Evolutionary conservation across 2,113 vertebrate species (phyloP).

Genomic region (Mesembrinibis cayennensis): DNA sequence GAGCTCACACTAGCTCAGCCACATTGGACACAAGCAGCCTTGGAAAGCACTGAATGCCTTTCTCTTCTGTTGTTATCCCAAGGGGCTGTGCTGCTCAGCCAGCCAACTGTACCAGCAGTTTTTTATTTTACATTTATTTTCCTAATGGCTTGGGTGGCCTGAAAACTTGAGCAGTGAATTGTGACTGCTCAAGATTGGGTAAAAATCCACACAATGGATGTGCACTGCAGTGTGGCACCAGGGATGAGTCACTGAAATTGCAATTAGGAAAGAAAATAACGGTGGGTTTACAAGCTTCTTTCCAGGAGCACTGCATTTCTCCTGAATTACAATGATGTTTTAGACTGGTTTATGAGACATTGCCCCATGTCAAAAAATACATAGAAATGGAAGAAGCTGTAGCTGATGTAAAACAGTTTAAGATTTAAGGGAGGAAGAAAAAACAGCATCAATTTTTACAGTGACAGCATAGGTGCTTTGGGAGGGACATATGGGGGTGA

Average conservation of each 20-base stretch:
- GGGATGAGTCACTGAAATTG: slow-evolving; percentile 9
- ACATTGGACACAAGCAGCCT: neutral
- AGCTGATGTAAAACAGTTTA: neutral
- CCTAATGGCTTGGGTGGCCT: slow-evolving; percentile 32
- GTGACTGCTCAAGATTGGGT: slow-evolving; percentile 9
- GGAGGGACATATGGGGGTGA: neutral
- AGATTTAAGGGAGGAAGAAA: neutral
- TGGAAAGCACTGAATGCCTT: neutral
- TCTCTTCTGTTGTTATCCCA: neutral
- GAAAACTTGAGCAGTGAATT: slow-evolving; percentile 40
- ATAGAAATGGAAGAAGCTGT: neutral
- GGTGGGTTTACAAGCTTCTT: neutral
- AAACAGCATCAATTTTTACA: neutral
- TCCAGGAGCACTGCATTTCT: neutral
- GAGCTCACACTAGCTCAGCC: neutral
- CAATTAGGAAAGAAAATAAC: neutral
- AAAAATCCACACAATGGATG: slow-evolving; percentile 13
- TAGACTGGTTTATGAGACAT: neutral
- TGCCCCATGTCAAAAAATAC: neutral
- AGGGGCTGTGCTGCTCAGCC: neutral
- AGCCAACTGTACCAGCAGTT: neutral
- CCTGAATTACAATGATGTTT: neutral
- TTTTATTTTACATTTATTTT: slow-evolving; percentile 41
- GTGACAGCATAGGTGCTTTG: neutral
- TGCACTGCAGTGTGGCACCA: slow-evolving; percentile 1